Evolutionary conservation across 2,797 vertebrate genomes (phyloP), one percentile per base, ranked within the genome.

Genomic region (Notolabrus celidotus): DNA sequence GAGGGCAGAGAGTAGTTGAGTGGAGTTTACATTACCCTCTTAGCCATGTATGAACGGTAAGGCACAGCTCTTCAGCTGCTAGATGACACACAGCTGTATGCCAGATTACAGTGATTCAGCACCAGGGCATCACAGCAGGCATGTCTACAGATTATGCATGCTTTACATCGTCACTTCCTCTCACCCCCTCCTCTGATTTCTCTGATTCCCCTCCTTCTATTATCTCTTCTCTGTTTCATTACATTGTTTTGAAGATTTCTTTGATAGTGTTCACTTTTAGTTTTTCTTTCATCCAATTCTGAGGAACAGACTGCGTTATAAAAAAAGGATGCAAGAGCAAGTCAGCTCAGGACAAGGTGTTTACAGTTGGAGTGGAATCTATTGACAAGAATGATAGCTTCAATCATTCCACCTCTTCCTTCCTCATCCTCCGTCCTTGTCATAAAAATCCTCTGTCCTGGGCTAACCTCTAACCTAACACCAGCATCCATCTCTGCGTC

Each of bases 121-220:
- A 61, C 16, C 50, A 64, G 23, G 42, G 20, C 56, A 52, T 72
- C 64, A 55, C 83, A 81, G 80, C 68, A 61, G 76, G 64, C 54
- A 49, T 38, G 50, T 56, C 41, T 63, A 42, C 36, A 72, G 36
- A 77, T 67, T 62, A 67, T 74, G 60, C 73, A 72, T 60, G 70
- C 68, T 77, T 76, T 46, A 68, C 65, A 73, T 46, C 56, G 60
- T 74, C 64, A 59, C 76, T 80, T 75, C 75, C 68, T 62, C 53
- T n/a, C 55, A 36, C 36, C 36, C 65, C 8, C 38, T 69, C 57
- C 27, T 10, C 11, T 17, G 23, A 22, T 68, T 42, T 41, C 36
- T 69, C 38, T 36, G 25, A 47, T 38, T 56, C 25, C 39, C 51
- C 49, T 43, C 56, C 19, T 41, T 49, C 23, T 19, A 9, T 10